Base-by-base conservation (phyloP, 2,888 invertebrate genomes). In the Lypha dubia region DNA sequence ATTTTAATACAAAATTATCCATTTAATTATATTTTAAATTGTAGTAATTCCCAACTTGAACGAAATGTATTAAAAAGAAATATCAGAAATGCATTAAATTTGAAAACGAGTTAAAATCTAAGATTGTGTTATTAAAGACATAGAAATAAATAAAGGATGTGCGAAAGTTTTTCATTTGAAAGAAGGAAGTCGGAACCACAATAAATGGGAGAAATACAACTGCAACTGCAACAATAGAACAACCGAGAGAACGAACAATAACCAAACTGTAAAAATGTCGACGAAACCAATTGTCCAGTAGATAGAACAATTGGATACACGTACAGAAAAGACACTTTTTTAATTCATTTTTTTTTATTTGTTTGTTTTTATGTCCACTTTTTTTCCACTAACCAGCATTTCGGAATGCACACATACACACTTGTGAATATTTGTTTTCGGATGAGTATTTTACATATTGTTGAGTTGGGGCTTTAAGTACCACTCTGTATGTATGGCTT, bases 281-380 rank as follows among this genome's bases (percentile, higher is more conserved):
- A 71, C 67, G 62, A 83, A 83, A 85, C 83, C 83, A 85, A 85
- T 83, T 83, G 85, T 85, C 76, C 83, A 68, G 73, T 46, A 83
- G 73, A 82, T 70, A 58, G 38, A 28, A 75, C 32, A 67, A 58
- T 24, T 49, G 49, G 38, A 51, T 49, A 46, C 24, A 24, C 35
- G 8, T 44, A 32, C 51, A 51, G 1, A 67, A 62, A 60, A 35
- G 17, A 63, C n/a, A 32, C 22, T 56, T 41, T 71, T 44, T 35
- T 62, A 4, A 0, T 8, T 7, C n/a, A n/a, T 28, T 28, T 28
- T 28, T 28, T 28, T 28, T 5, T 4, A 28, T n/a, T n/a, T n/a
- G n/a, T n/a, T n/a, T n/a, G n/a, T n/a, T n/a, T n/a, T n/a, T n/a
- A 6, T 24, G 24, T 35, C 9, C n/a, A 56, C 20, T 62, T n/a